These are phyloP conservation scores for Drosophila neocordata DNA, from an alignment of 1,140 invertebrate genomes.

Conservation along the genomic window DNA sequence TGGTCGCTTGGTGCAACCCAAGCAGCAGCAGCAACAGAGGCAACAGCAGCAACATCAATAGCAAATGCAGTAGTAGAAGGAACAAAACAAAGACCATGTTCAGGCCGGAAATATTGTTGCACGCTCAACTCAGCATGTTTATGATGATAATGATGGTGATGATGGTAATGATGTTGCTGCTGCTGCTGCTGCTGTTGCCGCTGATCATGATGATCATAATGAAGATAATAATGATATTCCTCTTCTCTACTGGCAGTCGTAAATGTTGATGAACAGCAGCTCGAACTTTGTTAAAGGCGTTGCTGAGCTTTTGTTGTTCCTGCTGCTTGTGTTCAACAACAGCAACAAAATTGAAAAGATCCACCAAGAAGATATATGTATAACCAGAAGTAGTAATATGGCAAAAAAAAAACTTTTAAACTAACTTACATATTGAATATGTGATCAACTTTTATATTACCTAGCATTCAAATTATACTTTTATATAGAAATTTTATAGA, in stretches of 20 bases:
- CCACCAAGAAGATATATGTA: conserved; percentile 61
- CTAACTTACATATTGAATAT: background rate
- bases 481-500: no score
- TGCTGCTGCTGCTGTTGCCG: conserved; percentile 10
- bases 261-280: conserved; percentile 79
- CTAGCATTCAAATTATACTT: no score
- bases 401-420: background rate
- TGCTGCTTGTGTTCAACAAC: conserved; percentile 58
- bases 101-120: conserved; percentile 66
- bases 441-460: background rate
- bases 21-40: conserved; percentile 2
- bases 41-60: conserved; percentile 22
- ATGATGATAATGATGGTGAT: conserved; percentile 33
- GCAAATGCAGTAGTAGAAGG: conserved; percentile 5
- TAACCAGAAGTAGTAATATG: conserved; percentile 34
- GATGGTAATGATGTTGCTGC: conserved; percentile 20
- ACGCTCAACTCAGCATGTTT: conserved; percentile 30
- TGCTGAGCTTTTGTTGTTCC: conserved; percentile 71
- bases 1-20: conserved; percentile 11
- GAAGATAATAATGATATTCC: conserved; percentile 33
- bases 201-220: conserved; percentile 28
- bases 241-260: conserved; percentile 59
- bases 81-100: conserved; percentile 5
- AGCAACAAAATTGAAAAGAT: conserved; percentile 77
- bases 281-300: conserved; percentile 76